Conservation (phyloP, 2,888 invertebrate species). For the Peribatodes rhomboidaria region DNA sequence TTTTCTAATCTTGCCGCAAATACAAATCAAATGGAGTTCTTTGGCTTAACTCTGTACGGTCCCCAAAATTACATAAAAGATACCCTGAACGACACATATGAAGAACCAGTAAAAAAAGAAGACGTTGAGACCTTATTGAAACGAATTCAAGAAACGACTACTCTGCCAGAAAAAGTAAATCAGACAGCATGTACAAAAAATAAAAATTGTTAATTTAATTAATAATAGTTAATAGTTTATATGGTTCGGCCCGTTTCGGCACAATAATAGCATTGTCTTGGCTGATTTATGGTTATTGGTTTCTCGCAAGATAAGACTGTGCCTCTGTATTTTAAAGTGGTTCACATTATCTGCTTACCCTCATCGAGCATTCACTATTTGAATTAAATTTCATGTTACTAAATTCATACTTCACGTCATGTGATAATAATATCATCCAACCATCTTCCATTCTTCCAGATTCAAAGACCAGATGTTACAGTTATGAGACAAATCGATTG, state of each 20-base stretch:
- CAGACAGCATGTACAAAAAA: background rate
- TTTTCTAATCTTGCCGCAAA: background rate
- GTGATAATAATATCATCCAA: background rate
- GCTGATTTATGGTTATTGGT: too few species aligned
- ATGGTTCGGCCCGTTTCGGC: too few species aligned
- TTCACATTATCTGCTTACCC: too few species aligned
- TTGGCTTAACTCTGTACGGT: slow-evolving; percentile 81
- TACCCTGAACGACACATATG: slow-evolving; percentile 73
- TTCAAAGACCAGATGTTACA: slow-evolving; percentile 68
- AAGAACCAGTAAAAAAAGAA: slow-evolving; percentile 74
- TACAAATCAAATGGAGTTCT: slow-evolving; percentile 88
- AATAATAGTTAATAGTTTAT: too few species aligned
- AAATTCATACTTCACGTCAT: too few species aligned
- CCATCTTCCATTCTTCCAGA: slow-evolving; percentile 44
- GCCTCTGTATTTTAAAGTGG: too few species aligned
- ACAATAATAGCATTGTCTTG: too few species aligned
- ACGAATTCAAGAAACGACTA: slow-evolving; percentile 65
- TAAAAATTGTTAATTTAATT: too few species aligned
- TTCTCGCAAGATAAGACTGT: too few species aligned
- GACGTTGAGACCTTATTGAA: slow-evolving; percentile 69
- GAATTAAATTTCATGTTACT: too few species aligned
- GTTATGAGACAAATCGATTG: slow-evolving; percentile 77
- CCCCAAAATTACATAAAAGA: slow-evolving; percentile 82
- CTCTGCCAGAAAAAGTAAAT: slow-evolving; percentile 62
- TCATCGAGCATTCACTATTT: too few species aligned